phyloP scores from a whole-genome alignment of 2,888 invertebrate species.

The Griposia aprilina region DNA sequence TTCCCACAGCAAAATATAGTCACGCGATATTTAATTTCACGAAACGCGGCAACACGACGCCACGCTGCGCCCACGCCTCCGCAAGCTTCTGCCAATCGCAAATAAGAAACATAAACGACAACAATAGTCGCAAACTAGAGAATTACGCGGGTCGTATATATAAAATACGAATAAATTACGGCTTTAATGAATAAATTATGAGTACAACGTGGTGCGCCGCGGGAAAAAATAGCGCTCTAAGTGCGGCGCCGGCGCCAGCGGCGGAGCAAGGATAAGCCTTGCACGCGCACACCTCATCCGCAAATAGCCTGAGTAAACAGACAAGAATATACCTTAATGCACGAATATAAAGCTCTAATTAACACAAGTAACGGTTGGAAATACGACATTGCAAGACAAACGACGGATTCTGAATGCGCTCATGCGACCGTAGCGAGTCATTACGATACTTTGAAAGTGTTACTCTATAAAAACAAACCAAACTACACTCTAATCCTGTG shows the following conservation, averaged over 20 bases:
- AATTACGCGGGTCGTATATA: conserved; percentile 78
- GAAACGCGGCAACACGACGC: conserved; percentile 68
- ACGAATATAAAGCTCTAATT: conserved; percentile 68
- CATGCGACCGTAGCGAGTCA: conserved; percentile 90
- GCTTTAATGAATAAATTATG: conserved; percentile 89
- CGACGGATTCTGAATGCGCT: conserved; percentile 84
- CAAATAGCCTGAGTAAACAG: conserved; percentile 69
- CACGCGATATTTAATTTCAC: conserved; percentile 80
- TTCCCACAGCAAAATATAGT: conserved; percentile 77
- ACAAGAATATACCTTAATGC: conserved; percentile 71
- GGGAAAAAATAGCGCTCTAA: conserved; percentile 88
- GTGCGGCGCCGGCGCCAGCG: conserved; percentile 89
- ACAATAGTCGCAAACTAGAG: conserved; percentile 84
- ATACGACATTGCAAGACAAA: conserved; percentile 77
- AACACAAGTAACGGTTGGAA: conserved; percentile 42
- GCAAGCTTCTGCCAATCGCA: conserved; percentile 67
- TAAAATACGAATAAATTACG: conserved; percentile 85
- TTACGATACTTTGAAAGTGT: conserved; percentile 87
- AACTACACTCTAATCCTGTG: conserved; percentile 80
- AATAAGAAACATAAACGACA: conserved; percentile 77
- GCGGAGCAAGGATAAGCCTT: conserved; percentile 84
- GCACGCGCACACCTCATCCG: conserved; percentile 79
- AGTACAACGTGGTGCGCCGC: conserved; percentile 81
- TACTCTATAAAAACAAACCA: conserved; percentile 78
- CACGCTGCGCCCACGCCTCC: conserved; percentile 71